Base-by-base conservation (phyloP, 2,797 vertebrate species). In the Xyrichtys novacula region DNA sequence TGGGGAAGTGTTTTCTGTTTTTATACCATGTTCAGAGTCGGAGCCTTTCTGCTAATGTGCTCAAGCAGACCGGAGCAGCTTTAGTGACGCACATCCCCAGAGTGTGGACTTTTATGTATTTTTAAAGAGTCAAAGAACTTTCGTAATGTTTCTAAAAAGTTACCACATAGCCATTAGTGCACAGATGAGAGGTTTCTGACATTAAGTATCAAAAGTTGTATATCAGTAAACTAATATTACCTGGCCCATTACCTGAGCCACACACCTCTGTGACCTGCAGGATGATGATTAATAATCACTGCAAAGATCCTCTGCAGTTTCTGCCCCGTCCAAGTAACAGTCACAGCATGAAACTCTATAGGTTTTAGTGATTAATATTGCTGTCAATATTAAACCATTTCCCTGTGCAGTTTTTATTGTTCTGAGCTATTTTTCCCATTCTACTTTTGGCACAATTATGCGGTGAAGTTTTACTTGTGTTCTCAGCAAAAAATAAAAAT, bases 1-100 rank as follows among this genome's bases (percentile, higher is more conserved):
- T 42, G 39, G 56, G 55, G 49, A 72, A 64, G 63, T 74, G 59
- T 78, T 83, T 81, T 59, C 59, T 65, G 61, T 78, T 72, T 79
- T 81, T 38, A 40, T 61, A 63, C 48, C 59, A 38, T 74, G 52
- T 73, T 65, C 19, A 19, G 52, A 64, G 53, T 65, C 58, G 63
- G 42, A 74, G 54, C 20, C 40, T 43, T 25, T 75, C 66, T 32
- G 1, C 40, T 73, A 60, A 74, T 64, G 58, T 65, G 52, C 39
- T 68, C 17, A 46, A 48, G 43, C 47, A 59, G 42, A 61, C 50
- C 44, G 43, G 43, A 62, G 15, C 32, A 42, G 31, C 22, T 43
- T 31, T 48, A 19, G 59, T 38, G 25, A 71, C 7, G 15, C 50
- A 64, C 36, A 46, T 64, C 50, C 73, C 71, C 9, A 19, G 42